A percentile compares a stretch with the other conserved stretches of the same genome.
Evolutionary conservation across 2,888 invertebrate genomes (phyloP).

Genomic region (Brachynemurus nebulosus): DNA sequence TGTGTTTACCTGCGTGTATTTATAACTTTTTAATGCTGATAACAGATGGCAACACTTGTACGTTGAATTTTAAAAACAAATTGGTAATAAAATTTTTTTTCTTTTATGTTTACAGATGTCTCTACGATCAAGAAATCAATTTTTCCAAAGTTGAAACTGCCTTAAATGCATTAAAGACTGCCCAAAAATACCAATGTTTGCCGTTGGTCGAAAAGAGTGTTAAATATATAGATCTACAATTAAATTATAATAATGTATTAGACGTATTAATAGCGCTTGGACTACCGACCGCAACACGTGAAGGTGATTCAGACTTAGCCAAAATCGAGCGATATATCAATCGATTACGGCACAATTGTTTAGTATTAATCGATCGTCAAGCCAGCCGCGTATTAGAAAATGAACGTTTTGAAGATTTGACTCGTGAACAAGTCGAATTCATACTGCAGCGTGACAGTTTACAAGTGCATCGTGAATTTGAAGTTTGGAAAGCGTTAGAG

Average conservation of each 20-base stretch:
- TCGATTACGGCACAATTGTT: slow-evolving; percentile 6
- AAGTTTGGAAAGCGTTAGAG: slow-evolving; percentile 5
- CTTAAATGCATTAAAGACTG: slow-evolving; percentile 1
- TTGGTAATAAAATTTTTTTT: too few species aligned
- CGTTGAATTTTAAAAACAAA: too few species aligned
- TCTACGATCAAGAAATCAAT: not conserved
- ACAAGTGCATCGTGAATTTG: slow-evolving; percentile 1
- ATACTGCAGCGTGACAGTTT: slow-evolving; percentile 5
- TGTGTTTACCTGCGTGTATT: too few species aligned
- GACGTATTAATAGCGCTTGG: slow-evolving; percentile 2
- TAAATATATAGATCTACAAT: not conserved
- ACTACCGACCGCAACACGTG: not conserved
- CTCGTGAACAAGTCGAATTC: slow-evolving; percentile 7
- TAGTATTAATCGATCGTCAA: slow-evolving; percentile 4
- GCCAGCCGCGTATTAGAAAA: not conserved
- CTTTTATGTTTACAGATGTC: slow-evolving; percentile 2
- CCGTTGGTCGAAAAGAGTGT: not conserved
- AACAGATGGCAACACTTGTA: too few species aligned
- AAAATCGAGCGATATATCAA: not conserved
- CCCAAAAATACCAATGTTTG: not conserved
- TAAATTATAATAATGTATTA: not conserved
- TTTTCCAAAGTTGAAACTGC: slow-evolving; percentile 1
- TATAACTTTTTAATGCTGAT: too few species aligned
- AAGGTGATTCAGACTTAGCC: not conserved
- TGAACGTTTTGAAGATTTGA: slow-evolving; percentile 6